phyloP scores from a whole-genome alignment of 2,113 vertebrate species.

The Hoplias malabaricus region DNA sequence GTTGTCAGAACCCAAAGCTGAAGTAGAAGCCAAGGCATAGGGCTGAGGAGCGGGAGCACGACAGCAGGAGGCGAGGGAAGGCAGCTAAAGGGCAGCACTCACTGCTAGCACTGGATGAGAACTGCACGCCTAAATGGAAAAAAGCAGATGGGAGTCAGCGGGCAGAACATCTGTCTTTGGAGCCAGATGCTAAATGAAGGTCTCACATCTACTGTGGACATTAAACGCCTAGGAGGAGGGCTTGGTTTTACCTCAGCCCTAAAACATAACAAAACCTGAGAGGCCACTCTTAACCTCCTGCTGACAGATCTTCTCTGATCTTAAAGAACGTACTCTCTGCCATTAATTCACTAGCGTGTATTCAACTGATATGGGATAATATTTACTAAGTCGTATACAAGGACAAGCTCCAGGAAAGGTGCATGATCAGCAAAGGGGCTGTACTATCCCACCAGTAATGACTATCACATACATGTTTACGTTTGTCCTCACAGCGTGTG shows the following conservation, averaged over 20 bases:
- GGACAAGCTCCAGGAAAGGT: conserved; percentile 67
- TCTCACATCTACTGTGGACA: conserved; percentile 48
- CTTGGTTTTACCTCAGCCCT: conserved; percentile 16
- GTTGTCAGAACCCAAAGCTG: conserved; percentile 12
- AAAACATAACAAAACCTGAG: conserved; percentile 38
- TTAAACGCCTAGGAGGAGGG: conserved; percentile 47
- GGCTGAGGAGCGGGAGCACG: conserved; percentile 15
- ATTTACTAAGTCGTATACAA: conserved; percentile 52
- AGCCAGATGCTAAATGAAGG: conserved; percentile 53
- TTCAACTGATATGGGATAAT: conserved; percentile 10
- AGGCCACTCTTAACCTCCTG: neutral
- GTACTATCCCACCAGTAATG: conserved; percentile 52
- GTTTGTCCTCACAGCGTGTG: neutral
- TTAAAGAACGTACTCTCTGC: neutral
- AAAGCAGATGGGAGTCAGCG: conserved; percentile 54
- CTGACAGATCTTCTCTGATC: conserved; percentile 1
- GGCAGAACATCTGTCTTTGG: conserved; percentile 56
- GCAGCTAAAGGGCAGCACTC: conserved; percentile 40
- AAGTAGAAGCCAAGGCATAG: conserved; percentile 8
- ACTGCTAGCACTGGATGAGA: conserved; percentile 44
- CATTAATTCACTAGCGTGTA: neutral
- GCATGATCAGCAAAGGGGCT: conserved; percentile 25
- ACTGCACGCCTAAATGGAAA: conserved; percentile 36
- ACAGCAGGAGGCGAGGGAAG: conserved; percentile 4
- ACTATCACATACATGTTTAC: neutral